These are phyloP conservation scores for Incurvaria masculella DNA, from an alignment of 2,888 invertebrate species.

Conservation along the genomic window DNA sequence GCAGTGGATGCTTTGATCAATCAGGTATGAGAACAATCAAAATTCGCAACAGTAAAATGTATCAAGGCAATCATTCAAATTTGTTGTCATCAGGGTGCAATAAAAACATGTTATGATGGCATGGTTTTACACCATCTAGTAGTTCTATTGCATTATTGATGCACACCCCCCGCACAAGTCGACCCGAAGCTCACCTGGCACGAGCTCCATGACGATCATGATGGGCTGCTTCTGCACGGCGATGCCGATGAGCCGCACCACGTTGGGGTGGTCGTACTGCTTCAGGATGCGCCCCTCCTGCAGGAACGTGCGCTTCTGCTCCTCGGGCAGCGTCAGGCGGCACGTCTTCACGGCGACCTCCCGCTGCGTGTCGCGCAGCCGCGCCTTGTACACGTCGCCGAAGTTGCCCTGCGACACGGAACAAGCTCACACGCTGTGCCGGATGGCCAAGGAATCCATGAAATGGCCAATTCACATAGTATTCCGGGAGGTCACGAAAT, in stretches of 20 bases:
- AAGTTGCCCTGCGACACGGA: slow-evolving; percentile 79
- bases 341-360: slow-evolving; percentile 97
- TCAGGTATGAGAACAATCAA: too few species aligned
- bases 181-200: slow-evolving; percentile 60
- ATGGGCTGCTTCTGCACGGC: slow-evolving; percentile 98
- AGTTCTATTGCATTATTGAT: neutral
- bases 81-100: too few species aligned
- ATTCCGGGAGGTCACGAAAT: too few species aligned
- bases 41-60: too few species aligned
- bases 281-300: slow-evolving; percentile 95
- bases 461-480: too few species aligned
- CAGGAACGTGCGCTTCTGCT: slow-evolving; percentile 89
- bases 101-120: too few species aligned
- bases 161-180: too few species aligned
- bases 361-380: slow-evolving; percentile 74
- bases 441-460: too few species aligned
- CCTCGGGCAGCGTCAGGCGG: slow-evolving; percentile 89
- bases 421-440: too few species aligned
- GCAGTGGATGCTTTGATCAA: too few species aligned
- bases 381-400: slow-evolving; percentile 94
- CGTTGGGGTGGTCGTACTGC: slow-evolving; percentile 96
- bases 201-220: slow-evolving; percentile 99
- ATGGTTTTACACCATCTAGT: too few species aligned
- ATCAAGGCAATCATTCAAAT: too few species aligned
- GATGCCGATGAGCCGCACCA: slow-evolving; percentile 94